Base-by-base conservation (phyloP, 2,888 invertebrate genomes). In the Sarcophaga rosellei region DNA sequence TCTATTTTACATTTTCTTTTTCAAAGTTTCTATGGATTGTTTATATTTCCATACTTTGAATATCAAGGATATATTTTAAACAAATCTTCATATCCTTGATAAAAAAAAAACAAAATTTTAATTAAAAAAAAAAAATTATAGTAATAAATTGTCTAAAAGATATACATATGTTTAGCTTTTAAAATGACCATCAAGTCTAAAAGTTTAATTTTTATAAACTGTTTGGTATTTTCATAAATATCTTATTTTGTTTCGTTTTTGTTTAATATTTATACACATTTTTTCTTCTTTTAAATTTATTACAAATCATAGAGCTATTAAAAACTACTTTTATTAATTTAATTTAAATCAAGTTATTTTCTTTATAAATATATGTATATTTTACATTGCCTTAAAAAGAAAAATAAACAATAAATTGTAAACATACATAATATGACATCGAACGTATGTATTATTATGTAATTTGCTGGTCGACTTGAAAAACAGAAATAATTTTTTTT, bases 11-110 rank as follows among this genome's bases (percentile, higher is more conserved):
- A 53, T 53, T 53, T 17, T 15, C 6, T 35, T 35, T 47, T 61
- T 45, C 17, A 25, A 44, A 53, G 53, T 53, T 53, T 53, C 17
- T 53, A 15, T 53, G 12, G 12, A 2, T 53, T 53, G 4, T 86
- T 86, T 85, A 57, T 61, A 68, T 73, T 12, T 77, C 53, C 17
- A 53, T 53, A 53, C 47, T 74, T 69, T 45, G 3, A n/a, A 23
- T 61, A 83, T 81, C 89, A 86, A 89, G 90, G 88, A 90, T 89
- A 90, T 90, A 89, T 88, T 89, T 90, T 89, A 88, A 90, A 90
- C 90, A 90, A 90, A 90, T 90, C 88, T 88, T 88, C 89, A 89
- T 90, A 90, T 90, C 90, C 90, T 87, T 85, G 81, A 73, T 78
- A 15, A 53, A 53, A 53, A 47, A 47, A 53, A 1, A 35, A 66